A percentile compares a stretch with the other conserved stretches of the same genome.
These are phyloP conservation scores for roundworm (Caenorhabditis elegans) DNA, from an alignment of 1,140 invertebrate species.

Conservation along the genomic window WBcel235 BX284604.4:6152501-6153000, in stretches of 20 bases:
- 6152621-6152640: not conserved
- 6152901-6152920: conserved; percentile 1
- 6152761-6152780: no score
- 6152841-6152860: not conserved
- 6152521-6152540: not conserved
- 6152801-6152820: not conserved
- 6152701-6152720: no score
- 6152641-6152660: no score
- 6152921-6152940: conserved; percentile 3
- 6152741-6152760: no score
- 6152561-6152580: conserved; percentile 7
- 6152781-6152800: no score
- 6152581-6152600: not conserved
- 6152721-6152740: no score
- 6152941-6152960: conserved; percentile 11
- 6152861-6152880: not conserved
- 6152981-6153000: conserved; percentile 7
- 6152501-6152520: not conserved
- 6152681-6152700: no score
- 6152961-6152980: conserved; percentile 7
- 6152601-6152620: not conserved
- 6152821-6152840: not conserved
- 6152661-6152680: no score
- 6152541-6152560: not conserved
- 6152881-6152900: not conserved